A percentile compares a stretch with the other conserved stretches of the same genome.
Evolutionary conservation across 2,113 vertebrate genomes (phyloP).

Genomic region (Falcunculus frontatus): DNA sequence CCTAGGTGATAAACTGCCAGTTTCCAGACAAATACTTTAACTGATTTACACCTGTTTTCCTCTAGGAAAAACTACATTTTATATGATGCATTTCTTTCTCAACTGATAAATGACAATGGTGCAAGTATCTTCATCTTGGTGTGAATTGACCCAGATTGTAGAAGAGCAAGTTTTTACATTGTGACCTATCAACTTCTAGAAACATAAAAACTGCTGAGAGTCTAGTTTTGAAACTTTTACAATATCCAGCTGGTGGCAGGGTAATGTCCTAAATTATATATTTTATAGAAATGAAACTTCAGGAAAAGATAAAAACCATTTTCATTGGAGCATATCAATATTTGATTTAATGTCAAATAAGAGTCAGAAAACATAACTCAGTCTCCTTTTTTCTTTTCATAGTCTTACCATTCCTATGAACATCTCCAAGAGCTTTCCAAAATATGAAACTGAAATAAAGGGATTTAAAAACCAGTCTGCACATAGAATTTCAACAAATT

Average conservation of each 20-base stretch:
- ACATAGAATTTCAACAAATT: not conserved
- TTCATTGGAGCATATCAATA: not conserved
- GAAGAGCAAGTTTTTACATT: not conserved
- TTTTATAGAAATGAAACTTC: not conserved
- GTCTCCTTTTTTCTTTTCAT: not conserved
- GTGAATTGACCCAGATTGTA: constrained; percentile 21
- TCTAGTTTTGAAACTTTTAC: not conserved
- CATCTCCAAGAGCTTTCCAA: not conserved
- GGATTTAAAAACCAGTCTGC: not conserved
- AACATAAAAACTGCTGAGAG: not conserved
- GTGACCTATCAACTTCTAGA: not conserved
- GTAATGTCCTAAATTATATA: not conserved
- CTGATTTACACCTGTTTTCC: constrained; percentile 71
- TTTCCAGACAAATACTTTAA: constrained; percentile 65
- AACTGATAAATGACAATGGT: constrained; percentile 41
- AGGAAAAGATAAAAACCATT: not conserved
- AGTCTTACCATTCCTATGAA: not conserved
- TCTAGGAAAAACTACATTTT: constrained; percentile 58
- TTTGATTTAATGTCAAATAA: not conserved
- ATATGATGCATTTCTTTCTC: constrained; percentile 50
- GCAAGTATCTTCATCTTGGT: constrained; percentile 36
- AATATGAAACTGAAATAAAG: not conserved
- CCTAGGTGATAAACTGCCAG: constrained; percentile 66
- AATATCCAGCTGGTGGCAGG: not conserved
- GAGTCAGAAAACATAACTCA: not conserved